These are phyloP conservation scores for Phaethornis superciliosus DNA, from an alignment of 2,113 vertebrate genomes.

Conservation along the genomic window DNA sequence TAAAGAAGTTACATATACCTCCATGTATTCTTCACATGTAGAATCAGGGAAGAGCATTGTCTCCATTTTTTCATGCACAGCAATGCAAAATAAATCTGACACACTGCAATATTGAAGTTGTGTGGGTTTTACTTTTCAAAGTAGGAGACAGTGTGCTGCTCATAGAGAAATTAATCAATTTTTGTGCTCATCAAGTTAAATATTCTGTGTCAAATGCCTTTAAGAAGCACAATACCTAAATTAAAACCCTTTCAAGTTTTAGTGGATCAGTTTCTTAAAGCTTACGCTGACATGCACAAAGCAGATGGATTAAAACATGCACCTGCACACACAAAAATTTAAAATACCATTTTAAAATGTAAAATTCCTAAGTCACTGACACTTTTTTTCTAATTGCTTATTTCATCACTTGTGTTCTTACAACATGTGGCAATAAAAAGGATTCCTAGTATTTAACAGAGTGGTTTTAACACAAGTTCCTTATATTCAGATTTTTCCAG, in stretches of 20 bases:
- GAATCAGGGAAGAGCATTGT: background rate
- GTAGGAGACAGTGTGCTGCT: background rate
- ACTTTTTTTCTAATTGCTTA: background rate
- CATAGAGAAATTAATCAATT: background rate
- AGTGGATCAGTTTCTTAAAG: background rate
- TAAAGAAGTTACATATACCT: background rate
- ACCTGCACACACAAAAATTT: background rate
- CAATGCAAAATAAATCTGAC: background rate
- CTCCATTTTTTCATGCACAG: background rate
- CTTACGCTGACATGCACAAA: background rate
- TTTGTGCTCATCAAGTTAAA: background rate
- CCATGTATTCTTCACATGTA: background rate
- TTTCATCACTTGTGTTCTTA: background rate
- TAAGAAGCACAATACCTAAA: background rate
- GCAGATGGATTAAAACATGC: background rate
- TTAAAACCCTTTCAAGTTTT: background rate
- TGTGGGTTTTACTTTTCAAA: slow-evolving; percentile 5
- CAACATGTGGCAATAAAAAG: background rate
- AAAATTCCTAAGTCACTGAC: background rate
- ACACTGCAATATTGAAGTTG: background rate
- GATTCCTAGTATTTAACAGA: background rate
- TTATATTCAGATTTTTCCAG: background rate
- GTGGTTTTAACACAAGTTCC: background rate
- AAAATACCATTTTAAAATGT: background rate
- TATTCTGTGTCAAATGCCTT: background rate